Evolutionary conservation across 2,113 vertebrate genomes (phyloP), one percentile per base, ranked within the genome.

Genomic region (Brevimyrus niger): DNA sequence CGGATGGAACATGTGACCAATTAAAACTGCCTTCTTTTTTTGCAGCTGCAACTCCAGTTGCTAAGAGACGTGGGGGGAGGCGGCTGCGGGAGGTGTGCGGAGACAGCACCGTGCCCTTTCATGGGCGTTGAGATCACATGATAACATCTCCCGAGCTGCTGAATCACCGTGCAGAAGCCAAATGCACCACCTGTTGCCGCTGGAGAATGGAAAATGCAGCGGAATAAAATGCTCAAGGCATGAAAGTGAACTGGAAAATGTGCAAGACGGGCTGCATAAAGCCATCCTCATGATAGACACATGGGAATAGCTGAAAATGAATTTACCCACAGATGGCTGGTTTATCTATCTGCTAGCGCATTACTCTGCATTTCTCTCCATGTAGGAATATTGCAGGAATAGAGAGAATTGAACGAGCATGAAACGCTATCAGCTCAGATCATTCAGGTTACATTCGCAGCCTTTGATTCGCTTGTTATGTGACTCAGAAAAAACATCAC

Each of bases 1-100:
- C 50, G 83, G n/a, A 27, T 86, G 83, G 23, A n/a, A 23, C 46
- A 86, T 46, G 44, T 86, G 83, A 47, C 83, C 83, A 86, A 86
- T 50, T 48, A 86, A 48, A 48, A 86, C 19, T 23, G 47, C 21
- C 23, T n/a, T 44, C 46, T 27, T 47, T 85, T 86, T n/a, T 86
- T n/a, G 44, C 82, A 50, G 44, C 83, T 48, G 44, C 47, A 50
- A 27, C 44, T 50, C 53, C 51, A n/a, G 86, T 87, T 87, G 86
- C 86, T 58, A 87, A 87, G 86, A 87, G 86, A 87, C 86, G 27
- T 11, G 31, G 31, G 86, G 35, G 21, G 53, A 58, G 51, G 17
- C 35, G 31, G 51, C 8, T 21, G 35, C 2, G 6, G 35, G 51
- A 17, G 86, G 27, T n/a, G 86, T 19, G 82, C 83, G 27, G 83